Base-by-base conservation (phyloP, 2,797 vertebrate species). In the Mus spretus region DNA sequence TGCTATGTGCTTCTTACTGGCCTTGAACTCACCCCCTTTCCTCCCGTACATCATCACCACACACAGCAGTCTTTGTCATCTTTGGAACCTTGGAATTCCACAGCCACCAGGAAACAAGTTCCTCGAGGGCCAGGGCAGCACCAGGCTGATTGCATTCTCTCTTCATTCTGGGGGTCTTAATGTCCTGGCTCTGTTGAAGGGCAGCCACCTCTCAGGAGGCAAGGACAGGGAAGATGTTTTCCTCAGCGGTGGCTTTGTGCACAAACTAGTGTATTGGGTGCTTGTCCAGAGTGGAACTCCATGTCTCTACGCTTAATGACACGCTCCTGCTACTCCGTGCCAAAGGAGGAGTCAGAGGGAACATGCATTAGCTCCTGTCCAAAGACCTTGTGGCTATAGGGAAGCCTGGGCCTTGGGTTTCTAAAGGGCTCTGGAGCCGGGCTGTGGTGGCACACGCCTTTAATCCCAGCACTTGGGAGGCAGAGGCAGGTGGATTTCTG, bases 71-170 rank as follows among this genome's bases (percentile, higher is more conserved):
- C 78, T n/a, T 26, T 57, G n/a, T 47, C 47, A n/a, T 72, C 74
- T 59, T 67, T 1, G 4, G 47, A 65, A 31, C 28, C 87, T 37
- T 67, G 81, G 34, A 19, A 12, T n/a, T 55, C 50, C 26, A 77
- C 19, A 90, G 1, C 22, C 3, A 24, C 20, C 14, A 10, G 1
- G 20, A 20, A 75, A 85, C 11, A 67, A 28, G 17, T 77, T 86
- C n/a, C 26, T 2, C 0, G 53, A 90, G 9, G 37, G 37, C 22
- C 37, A 40, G 80, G 61, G 22, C 0, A 0, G 53, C 0, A 10
- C 40, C 57, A 89, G 40, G 31, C 57, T 53, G 44, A n/a, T 34
- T 50, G 44, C 57, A 6, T 53, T 78, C 20, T 77, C 72, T 44
- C 26, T 50, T 63, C n/a, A 24, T 34, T 34, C 57, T 20, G 17